A percentile compares a stretch with the other conserved stretches of the same genome.
Conservation (phyloP, 2,113 vertebrate species). For the Paraplagusia blochii region DNA sequence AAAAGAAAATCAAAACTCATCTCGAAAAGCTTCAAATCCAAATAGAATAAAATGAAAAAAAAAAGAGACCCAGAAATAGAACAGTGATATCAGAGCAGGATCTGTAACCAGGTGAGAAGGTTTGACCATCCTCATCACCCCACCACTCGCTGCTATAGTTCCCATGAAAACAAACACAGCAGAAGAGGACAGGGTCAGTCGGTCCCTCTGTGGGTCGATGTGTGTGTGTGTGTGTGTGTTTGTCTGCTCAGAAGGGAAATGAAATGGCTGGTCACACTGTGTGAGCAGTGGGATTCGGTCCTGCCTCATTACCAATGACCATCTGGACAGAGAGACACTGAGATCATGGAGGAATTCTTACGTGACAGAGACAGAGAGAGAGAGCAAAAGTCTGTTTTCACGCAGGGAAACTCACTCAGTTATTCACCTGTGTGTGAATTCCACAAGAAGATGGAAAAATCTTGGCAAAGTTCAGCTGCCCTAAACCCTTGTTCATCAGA, state of each 20-base stretch:
- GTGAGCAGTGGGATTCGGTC: slow-evolving; percentile 53
- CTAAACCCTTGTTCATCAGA: too few relatives aligned
- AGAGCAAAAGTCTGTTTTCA: slow-evolving; percentile 26
- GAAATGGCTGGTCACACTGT: slow-evolving; percentile 56
- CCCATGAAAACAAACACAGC: not conserved
- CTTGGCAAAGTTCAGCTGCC: not conserved
- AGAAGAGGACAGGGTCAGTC: slow-evolving; percentile 45
- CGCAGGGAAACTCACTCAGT: slow-evolving; percentile 9
- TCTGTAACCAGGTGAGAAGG: too few relatives aligned
- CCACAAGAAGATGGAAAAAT: slow-evolving; percentile 12
- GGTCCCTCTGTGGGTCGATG: slow-evolving; percentile 31
- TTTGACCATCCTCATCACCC: too few relatives aligned
- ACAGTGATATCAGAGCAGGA: not conserved
- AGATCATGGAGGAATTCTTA: not conserved
- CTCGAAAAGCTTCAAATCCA: too few relatives aligned
- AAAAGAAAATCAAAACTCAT: too few relatives aligned
- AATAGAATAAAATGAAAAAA: too few relatives aligned
- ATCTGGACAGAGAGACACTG: slow-evolving; percentile 49
- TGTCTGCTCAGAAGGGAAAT: slow-evolving; percentile 52
- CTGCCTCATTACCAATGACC: slow-evolving; percentile 65
- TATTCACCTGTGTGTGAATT: slow-evolving; percentile 40
- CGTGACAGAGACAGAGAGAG: not conserved
- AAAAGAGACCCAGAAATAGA: too few relatives aligned
- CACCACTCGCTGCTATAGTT: slow-evolving; percentile 7
- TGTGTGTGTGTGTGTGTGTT: slow-evolving; percentile 1